phyloP scores from a whole-genome alignment of 2,113 vertebrate genomes.

The Leuciscus idus region DNA sequence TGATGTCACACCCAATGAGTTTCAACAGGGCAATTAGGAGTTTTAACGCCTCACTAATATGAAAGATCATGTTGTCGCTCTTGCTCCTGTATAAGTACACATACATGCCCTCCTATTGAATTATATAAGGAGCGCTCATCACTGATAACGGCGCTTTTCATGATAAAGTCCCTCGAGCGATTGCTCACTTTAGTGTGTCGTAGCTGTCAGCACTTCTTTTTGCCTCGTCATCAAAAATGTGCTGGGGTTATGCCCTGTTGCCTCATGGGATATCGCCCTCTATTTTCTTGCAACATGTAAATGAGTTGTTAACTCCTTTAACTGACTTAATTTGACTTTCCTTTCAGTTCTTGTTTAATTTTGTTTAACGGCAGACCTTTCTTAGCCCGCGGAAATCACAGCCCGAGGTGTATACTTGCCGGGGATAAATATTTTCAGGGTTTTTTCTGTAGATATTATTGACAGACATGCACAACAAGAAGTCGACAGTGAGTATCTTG shows the following conservation, averaged over 20 bases:
- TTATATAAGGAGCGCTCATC: conserved; percentile 8
- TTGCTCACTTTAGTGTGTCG: conserved; percentile 7
- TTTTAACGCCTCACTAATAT: conserved; percentile 37
- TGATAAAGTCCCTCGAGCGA: conserved; percentile 11
- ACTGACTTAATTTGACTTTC: too few relatives aligned
- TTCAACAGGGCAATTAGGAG: conserved; percentile 44
- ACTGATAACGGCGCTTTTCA: background rate
- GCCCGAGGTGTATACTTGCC: background rate
- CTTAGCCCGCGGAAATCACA: background rate
- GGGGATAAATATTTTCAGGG: background rate
- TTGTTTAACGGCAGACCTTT: background rate
- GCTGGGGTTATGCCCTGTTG: background rate
- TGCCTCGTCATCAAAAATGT: conserved; percentile 13
- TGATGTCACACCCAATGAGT: conserved; percentile 54
- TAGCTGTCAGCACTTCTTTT: conserved; percentile 10
- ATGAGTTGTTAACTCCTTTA: conserved; percentile 4
- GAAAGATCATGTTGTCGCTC: conserved; percentile 7
- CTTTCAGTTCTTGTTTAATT: background rate
- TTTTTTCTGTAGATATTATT: background rate
- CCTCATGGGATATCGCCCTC: background rate
- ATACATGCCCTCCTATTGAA: conserved; percentile 22
- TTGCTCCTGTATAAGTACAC: conserved; percentile 23
- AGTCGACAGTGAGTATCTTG: background rate
- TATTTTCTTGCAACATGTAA: background rate
- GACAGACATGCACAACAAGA: background rate